Evolutionary conservation across 2,797 vertebrate genomes (phyloP).

Genomic region (Sebastes glaucus): DNA sequence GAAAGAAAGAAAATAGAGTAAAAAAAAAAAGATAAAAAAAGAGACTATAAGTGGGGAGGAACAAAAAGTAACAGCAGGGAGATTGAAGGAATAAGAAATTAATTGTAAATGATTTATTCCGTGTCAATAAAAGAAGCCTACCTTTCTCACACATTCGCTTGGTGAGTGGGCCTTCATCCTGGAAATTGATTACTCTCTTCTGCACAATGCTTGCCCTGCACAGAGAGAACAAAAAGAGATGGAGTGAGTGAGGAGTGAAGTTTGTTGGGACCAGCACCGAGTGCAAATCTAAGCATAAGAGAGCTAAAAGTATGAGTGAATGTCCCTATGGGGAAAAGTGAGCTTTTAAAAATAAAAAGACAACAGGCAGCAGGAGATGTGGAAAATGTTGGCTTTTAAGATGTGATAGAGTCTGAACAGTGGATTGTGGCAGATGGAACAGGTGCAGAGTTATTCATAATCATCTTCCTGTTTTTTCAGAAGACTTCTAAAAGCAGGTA

Average conservation of each 20-base stretch:
- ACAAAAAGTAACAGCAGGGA: conserved; percentile 6
- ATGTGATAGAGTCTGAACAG: conserved; percentile 8
- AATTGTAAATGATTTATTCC: conserved; percentile 28
- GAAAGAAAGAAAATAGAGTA: conserved; percentile 18
- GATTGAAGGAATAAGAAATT: conserved; percentile 21
- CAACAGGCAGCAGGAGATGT: background rate
- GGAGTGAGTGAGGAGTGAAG: conserved; percentile 10
- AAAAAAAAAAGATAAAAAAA: background rate
- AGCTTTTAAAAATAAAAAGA: background rate
- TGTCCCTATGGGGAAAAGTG: background rate
- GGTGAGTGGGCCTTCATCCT: conserved; percentile 94
- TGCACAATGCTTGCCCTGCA: conserved; percentile 95
- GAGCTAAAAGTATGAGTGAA: background rate
- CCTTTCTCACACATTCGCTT: conserved; percentile 97
- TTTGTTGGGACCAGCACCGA: background rate
- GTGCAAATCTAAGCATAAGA: background rate
- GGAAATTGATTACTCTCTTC: conserved; percentile 95
- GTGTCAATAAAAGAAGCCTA: conserved; percentile 64
- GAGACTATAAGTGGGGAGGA: background rate
- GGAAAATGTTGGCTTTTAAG: background rate
- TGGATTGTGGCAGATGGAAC: conserved; percentile 23
- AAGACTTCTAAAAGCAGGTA: conserved; percentile 28
- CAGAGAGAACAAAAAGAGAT: conserved; percentile 36
- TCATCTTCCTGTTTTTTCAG: conserved; percentile 18
- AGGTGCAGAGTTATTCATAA: conserved; percentile 37